Percentiles rank a stretch among this genome's conserved stretches.
Evolutionary conservation across 92 coral and sea anemone genomes (phyloP).

Genomic region (Porites evermanni): DNA sequence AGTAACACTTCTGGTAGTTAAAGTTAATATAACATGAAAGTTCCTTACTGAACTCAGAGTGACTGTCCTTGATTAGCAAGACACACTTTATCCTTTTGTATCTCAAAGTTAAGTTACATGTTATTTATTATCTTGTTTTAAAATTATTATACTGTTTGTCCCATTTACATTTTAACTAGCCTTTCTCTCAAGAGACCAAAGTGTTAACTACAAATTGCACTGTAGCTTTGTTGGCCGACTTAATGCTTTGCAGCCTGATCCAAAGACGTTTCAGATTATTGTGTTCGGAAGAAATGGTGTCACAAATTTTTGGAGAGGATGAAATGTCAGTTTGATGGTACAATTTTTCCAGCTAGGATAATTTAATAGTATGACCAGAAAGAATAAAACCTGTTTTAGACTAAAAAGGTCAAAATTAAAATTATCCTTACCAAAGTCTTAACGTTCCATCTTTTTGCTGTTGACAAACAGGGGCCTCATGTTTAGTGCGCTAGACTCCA

Average conservation of each 20-base stretch:
- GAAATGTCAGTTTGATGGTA: too few species aligned
- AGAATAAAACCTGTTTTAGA: constrained; percentile 4
- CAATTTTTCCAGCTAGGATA: too few species aligned
- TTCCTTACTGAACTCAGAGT: background rate
- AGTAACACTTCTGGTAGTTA: constrained; percentile 28
- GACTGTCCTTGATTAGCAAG: constrained; percentile 17
- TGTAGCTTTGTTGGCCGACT: constrained; percentile 30
- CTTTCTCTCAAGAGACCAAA: background rate
- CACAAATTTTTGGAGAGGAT: too few species aligned
- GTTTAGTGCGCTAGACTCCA: background rate
- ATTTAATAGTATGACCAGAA: too few species aligned
- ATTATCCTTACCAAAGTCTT: constrained; percentile 8
- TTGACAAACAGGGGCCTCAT: background rate
- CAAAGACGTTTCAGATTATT: constrained; percentile 4
- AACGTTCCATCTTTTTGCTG: constrained; percentile 26
- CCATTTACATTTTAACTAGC: constrained; percentile 8
- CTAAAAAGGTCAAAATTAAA: background rate
- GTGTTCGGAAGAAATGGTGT: constrained; percentile 1
- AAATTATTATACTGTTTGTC: constrained; percentile 3
- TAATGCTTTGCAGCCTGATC: constrained; percentile 15
- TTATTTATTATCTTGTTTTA: constrained; percentile 11
- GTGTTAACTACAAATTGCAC: constrained; percentile 13
- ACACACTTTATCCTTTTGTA: constrained; percentile 22
- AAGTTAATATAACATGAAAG: constrained; percentile 14
- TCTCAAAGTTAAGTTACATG: constrained; percentile 9